Evolutionary conservation across 2,113 vertebrate genomes (phyloP).

Genomic region (Leucosticte australis): DNA sequence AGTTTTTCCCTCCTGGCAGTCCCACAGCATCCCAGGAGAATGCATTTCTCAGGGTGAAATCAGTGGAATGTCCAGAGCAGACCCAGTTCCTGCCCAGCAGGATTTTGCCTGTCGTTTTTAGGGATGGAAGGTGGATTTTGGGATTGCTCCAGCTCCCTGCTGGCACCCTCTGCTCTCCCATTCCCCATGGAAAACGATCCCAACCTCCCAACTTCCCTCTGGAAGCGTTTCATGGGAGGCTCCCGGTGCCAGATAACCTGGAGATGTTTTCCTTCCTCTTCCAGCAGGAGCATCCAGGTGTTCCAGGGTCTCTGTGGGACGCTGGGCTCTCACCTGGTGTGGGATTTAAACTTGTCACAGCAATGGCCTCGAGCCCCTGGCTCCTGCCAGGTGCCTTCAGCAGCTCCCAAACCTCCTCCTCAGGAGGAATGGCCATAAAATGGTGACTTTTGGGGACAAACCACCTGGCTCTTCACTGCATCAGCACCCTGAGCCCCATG

Average conservation of each 20-base stretch:
- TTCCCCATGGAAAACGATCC: background rate
- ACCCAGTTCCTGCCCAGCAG: rapidly evolving
- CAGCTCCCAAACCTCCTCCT: background rate
- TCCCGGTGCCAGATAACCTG: background rate
- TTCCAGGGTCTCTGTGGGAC: background rate
- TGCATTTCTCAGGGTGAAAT: background rate
- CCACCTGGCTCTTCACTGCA: rapidly evolving
- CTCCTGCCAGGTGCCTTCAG: background rate
- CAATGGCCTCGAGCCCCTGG: background rate
- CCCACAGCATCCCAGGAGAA: background rate
- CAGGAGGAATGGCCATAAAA: rapidly evolving
- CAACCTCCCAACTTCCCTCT: background rate
- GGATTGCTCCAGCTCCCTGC: background rate
- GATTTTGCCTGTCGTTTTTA: background rate
- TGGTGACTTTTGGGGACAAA: background rate
- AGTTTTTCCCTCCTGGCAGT: background rate
- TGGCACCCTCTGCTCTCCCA: background rate
- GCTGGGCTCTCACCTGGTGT: background rate
- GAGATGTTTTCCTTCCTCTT: background rate
- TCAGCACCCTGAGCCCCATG: rapidly evolving
- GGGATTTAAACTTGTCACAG: background rate
- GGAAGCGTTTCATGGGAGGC: background rate
- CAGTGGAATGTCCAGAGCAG: rapidly evolving
- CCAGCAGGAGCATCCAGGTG: background rate
- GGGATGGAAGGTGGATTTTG: background rate